Evolutionary conservation across 1,140 invertebrate genomes (phyloP).

Genomic region (Diorhabda carinulata): DNA sequence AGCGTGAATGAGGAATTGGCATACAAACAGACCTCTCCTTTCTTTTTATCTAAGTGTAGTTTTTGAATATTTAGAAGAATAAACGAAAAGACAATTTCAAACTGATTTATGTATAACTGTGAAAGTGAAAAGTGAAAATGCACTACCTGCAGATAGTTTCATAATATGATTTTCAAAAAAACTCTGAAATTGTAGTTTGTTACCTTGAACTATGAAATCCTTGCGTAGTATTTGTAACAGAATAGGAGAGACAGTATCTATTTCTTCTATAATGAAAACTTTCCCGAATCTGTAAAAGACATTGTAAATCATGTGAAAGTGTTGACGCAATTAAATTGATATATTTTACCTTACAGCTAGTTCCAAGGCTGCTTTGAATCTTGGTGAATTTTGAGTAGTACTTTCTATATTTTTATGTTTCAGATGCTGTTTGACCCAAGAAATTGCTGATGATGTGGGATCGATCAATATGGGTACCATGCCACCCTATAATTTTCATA

Average conservation of each 20-base stretch:
- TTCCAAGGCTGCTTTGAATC: slow-evolving; percentile 80
- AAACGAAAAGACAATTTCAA: no score
- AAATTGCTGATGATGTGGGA: slow-evolving; percentile 76
- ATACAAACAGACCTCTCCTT: no score
- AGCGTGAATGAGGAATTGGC: no score
- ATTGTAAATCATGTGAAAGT: slow-evolving; percentile 6
- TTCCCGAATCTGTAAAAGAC: slow-evolving; percentile 78
- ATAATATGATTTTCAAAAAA: neutral
- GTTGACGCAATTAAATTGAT: slow-evolving; percentile 15
- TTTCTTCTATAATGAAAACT: slow-evolving; percentile 81
- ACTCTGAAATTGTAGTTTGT: neutral
- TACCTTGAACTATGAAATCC: slow-evolving; percentile 65
- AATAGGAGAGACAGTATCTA: slow-evolving; percentile 62
- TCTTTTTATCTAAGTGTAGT: no score
- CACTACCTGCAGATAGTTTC: neutral
- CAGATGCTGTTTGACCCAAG: slow-evolving; percentile 77
- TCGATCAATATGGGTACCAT: slow-evolving; percentile 79
- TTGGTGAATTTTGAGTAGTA: slow-evolving; percentile 72
- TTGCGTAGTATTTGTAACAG: slow-evolving; percentile 64
- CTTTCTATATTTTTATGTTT: slow-evolving; percentile 65
- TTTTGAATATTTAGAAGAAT: no score
- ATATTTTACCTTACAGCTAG: slow-evolving; percentile 63
- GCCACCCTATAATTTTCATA: slow-evolving; percentile 46
- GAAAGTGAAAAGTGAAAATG: no score
- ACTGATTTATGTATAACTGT: no score